Evolutionary conservation across 2,113 vertebrate species (phyloP), one percentile per base, ranked within the genome.

Genomic region (Ciconia boyciana): DNA sequence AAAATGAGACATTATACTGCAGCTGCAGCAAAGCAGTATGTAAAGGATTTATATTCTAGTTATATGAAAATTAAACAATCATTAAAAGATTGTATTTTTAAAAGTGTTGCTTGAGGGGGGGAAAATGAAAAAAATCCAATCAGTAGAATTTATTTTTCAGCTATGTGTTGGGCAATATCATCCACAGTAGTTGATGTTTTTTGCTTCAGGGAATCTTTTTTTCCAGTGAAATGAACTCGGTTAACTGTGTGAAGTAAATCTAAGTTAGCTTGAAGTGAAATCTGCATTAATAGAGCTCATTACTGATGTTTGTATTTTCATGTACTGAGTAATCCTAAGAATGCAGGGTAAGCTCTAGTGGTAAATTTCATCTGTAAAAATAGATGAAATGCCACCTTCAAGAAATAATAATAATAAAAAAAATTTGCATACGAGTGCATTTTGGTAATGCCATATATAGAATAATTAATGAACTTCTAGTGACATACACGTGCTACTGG

Each of bases 31-130:
- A 94, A 96, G 81, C 91, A 91, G 90, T 91, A 90, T 83, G 79
- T 96, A 95, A 97, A 97, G 90, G 84, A 84, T 88, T 97, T 97
- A 89, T 90, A 83, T 96, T 96, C 86, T 88, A 93, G 93, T 97
- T 97, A 88, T 83, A 95, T 61, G 91, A 98, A 97, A 98, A 97
- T 98, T 97, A 98, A 98, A 94, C 79, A 97, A 64, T 96, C 97
- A 97, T 94, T 96, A 96, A 95, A 97, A 96, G 94, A 91, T 91
- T 94, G 94, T 88, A 80, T 97, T 97, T 97, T 97, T 93, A 52
- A 97, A 97, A 96, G 80, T 83, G 57, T 68, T 97, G 83, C 96
- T 94, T 16, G 60, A 71, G 82, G 93, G 76, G 76, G 75, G 64
- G 32, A 19, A 79, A 79, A 81, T 66, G 43, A 76, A 82, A 87